Base-by-base conservation (phyloP, 2,888 invertebrate species). In the Callinectes sapidus region DNA sequence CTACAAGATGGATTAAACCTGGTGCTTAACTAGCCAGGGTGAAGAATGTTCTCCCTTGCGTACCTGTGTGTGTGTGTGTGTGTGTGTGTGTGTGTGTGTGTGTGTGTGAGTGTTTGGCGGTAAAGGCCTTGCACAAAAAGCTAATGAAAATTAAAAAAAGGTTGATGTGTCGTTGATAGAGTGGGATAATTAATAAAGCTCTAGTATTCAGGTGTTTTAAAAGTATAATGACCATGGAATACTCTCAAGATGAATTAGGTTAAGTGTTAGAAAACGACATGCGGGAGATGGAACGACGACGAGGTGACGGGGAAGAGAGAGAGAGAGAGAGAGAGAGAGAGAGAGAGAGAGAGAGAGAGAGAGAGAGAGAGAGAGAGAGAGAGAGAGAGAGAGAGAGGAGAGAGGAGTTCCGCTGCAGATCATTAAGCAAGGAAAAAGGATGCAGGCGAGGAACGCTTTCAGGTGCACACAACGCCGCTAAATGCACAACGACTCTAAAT, bases 31-130 rank as follows among this genome's bases (percentile, higher is more conserved):
- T 81, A n/a, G 81, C 81, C 35, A 71, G 16, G 13, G 16, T 81
- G 16, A 81, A 6, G 81, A 81, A 81, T 81, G 81, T 81, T 35
- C 32, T 35, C 13, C 81, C 71, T 61, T 61, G 48, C 48, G 48
- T 48, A 61, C 71, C 71, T 71, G 81, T 81, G 81, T 81, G 61
- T 61, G 61, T 61, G 61, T 61, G 61, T 61, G 61, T 61, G 61
- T 61, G 61, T 61, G 61, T 61, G 61, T 61, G 61, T 61, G 61
- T 61, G 61, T 61, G 61, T 61, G 18, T 61, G 61, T 61, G 61
- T 61, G 61, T 61, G 61, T 61, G 61, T 61, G 61, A 23, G 61
- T 61, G 61, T 81, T 32, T 81, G n/a, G 28, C 71, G 6, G n/a
- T n/a, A 18, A 71, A 35, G 16, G 2, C 35, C 81, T 81, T 81